phyloP scores from a whole-genome alignment of 1,140 invertebrate genomes.

The Scaptomyza hsui region DNA sequence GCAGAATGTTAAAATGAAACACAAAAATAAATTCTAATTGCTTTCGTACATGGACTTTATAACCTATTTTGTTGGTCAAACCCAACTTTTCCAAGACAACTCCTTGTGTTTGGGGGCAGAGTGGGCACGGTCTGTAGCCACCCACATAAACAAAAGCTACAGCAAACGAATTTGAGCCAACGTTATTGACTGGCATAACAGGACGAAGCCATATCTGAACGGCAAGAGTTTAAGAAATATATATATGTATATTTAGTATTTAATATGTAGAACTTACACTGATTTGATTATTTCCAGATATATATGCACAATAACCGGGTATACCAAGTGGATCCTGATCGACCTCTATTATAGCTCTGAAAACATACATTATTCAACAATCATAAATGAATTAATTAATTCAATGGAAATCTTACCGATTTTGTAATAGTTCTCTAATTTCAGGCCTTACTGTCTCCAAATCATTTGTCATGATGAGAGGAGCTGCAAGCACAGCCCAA shows the following conservation, averaged over 20 bases:
- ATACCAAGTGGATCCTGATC: conserved; percentile 90
- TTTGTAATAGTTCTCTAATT: conserved; percentile 96
- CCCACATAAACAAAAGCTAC: conserved; percentile 44
- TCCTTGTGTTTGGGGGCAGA: conserved; percentile 42
- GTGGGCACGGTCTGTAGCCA: conserved; percentile 25
- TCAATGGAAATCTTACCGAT: conserved; percentile 84
- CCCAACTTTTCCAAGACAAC: conserved; percentile 17
- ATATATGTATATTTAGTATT: background rate
- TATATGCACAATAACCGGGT: conserved; percentile 20
- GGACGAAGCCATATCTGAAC: conserved; percentile 56
- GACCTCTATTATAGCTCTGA: conserved; percentile 95
- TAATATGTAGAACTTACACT: background rate
- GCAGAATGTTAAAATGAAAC: background rate
- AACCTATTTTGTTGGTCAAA: conserved; percentile 41
- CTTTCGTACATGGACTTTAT: conserved; percentile 42
- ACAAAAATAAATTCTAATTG: background rate
- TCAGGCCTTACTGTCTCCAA: conserved; percentile 94
- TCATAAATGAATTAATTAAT: background rate
- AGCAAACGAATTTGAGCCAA: conserved; percentile 38
- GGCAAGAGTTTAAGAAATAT: background rate
- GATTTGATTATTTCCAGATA: conserved; percentile 17
- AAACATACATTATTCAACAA: background rate
- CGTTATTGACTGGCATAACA: conserved; percentile 42
- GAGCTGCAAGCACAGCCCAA: conserved; percentile 98
- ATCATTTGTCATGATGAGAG: conserved; percentile 98